phyloP scores from a whole-genome alignment of 2,797 vertebrate species.

The Craterocephalus amniculus region DNA sequence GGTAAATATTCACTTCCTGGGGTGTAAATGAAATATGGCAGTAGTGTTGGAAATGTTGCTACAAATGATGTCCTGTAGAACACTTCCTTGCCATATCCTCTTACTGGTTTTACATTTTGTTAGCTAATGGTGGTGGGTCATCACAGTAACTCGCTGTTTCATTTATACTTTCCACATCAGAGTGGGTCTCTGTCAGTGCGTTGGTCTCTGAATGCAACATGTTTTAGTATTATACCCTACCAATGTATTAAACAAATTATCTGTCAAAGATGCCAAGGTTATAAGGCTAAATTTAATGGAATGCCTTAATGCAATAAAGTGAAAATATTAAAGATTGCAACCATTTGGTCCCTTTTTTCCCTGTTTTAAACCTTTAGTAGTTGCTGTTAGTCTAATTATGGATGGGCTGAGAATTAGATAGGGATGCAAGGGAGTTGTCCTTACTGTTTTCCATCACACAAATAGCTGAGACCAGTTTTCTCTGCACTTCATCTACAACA shows the following conservation, averaged over 20 bases:
- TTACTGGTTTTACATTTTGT: conserved; percentile 27
- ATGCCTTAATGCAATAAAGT: conserved; percentile 72
- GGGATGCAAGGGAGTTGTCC: too few species aligned
- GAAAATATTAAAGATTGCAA: conserved; percentile 17
- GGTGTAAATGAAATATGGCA: background rate
- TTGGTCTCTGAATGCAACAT: conserved; percentile 24
- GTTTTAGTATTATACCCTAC: conserved; percentile 30
- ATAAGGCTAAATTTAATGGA: conserved; percentile 62
- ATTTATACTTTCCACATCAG: conserved; percentile 29
- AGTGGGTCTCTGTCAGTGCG: conserved; percentile 19
- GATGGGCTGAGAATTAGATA: too few species aligned
- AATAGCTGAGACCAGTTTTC: too few species aligned
- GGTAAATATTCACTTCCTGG: conserved; percentile 11
- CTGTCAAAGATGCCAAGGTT: conserved; percentile 48
- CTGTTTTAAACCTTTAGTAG: background rate
- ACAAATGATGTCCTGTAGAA: background rate
- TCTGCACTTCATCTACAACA: too few species aligned
- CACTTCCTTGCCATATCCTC: too few species aligned
- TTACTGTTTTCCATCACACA: too few species aligned
- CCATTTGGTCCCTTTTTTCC: background rate
- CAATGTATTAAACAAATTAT: conserved; percentile 30
- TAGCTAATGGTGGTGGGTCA: conserved; percentile 57
- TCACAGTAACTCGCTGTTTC: conserved; percentile 30
- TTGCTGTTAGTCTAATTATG: too few species aligned
- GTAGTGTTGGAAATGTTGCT: background rate